A percentile compares a stretch with the other conserved stretches of the same genome.
These are phyloP conservation scores for Smutsia temminckii DNA, from an alignment of 2,797 vertebrate genomes.

Conservation along the genomic window DNA sequence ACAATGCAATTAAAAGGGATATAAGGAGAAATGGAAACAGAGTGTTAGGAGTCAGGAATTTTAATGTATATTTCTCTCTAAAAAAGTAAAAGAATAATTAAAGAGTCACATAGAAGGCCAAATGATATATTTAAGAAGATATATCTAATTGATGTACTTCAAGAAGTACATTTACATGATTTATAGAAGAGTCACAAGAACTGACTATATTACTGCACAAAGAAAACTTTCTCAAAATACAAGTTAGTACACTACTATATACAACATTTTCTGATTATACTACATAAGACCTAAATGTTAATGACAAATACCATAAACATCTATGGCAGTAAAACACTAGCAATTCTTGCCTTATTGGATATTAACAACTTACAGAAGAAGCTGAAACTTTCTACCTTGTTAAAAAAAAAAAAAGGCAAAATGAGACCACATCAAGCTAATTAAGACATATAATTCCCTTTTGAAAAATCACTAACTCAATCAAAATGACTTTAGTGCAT, in stretches of 20 bases:
- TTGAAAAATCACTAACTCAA: not conserved
- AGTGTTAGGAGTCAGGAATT: not conserved
- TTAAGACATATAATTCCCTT: not conserved
- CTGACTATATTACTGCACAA: not conserved
- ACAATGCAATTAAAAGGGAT: not conserved
- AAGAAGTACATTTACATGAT: not conserved
- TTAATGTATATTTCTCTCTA: constrained; percentile 2
- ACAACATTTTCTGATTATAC: not conserved
- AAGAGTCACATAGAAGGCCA: not conserved
- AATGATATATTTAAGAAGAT: not conserved
- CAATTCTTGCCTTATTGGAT: not conserved
- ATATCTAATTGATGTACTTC: not conserved
- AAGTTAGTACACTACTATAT: not conserved
- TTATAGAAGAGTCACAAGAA: not conserved
- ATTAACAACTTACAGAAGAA: not conserved
- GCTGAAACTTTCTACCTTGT: not conserved
- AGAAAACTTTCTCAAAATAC: constrained; percentile 3
- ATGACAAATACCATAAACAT: not conserved
- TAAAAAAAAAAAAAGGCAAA: not conserved
- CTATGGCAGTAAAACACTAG: not conserved
- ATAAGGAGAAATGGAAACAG: not conserved
- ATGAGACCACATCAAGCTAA: not conserved
- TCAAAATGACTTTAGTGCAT: not conserved
- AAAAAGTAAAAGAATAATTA: not conserved
- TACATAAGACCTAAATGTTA: not conserved